These are phyloP conservation scores for Arion vulgaris DNA, from an alignment of 1,140 invertebrate species.

Conservation along the genomic window DNA sequence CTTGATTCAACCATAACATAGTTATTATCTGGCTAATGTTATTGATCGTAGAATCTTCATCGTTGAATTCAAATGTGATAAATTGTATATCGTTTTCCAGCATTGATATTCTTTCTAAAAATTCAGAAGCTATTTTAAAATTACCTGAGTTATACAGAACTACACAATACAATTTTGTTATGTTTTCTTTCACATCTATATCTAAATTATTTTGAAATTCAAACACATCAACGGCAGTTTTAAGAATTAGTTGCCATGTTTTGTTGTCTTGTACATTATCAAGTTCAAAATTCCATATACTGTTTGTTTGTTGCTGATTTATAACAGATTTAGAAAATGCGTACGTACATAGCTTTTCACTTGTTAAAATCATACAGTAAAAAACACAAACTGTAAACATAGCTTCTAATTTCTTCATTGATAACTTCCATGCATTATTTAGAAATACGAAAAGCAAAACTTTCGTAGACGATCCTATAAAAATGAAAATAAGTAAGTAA, in stretches of 20 bases:
- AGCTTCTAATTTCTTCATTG: too few relatives aligned
- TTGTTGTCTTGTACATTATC: not conserved
- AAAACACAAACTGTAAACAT: too few relatives aligned
- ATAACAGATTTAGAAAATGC: too few relatives aligned
- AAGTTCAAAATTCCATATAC: not conserved
- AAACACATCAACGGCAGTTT: not conserved
- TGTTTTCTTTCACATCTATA: not conserved
- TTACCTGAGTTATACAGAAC: not conserved
- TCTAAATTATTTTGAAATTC: not conserved
- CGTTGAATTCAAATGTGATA: not conserved
- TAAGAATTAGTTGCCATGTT: not conserved
- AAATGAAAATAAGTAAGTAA: too few relatives aligned
- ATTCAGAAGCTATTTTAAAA: not conserved
- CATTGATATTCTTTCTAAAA: not conserved
- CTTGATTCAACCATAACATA: not conserved
- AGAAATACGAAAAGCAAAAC: too few relatives aligned
- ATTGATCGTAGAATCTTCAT: not conserved
- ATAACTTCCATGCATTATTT: too few relatives aligned
- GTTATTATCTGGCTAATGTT: not conserved
- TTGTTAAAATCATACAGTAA: not conserved
- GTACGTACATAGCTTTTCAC: too few relatives aligned
- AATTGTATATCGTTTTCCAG: not conserved
- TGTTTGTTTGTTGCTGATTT: too few relatives aligned
- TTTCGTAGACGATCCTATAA: too few relatives aligned
- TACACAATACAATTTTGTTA: not conserved